These are phyloP conservation scores for Bradypus variegatus DNA, from an alignment of 2,797 vertebrate genomes.

Conservation along the genomic window DNA sequence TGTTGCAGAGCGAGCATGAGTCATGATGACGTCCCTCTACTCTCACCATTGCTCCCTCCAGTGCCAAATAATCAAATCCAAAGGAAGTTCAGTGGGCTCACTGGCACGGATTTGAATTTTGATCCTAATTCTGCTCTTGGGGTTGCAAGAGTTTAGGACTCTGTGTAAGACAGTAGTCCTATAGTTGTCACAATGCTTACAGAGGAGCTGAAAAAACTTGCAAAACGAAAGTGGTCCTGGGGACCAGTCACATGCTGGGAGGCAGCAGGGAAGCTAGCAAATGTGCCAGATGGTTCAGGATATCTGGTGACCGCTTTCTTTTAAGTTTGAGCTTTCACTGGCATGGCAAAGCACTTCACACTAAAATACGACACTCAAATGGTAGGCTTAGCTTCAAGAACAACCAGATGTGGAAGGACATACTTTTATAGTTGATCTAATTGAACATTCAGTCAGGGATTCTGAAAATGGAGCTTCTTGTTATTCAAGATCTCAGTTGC, in stretches of 20 bases:
- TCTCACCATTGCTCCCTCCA: constrained; percentile 86
- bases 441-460: constrained; percentile 93
- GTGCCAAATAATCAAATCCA: constrained; percentile 83
- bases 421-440: constrained; percentile 92
- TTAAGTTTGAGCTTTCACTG: constrained; percentile 92
- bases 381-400: constrained; percentile 93
- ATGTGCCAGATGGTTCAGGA: constrained; percentile 85
- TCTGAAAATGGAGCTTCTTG: constrained; percentile 94
- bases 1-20: constrained; percentile 83
- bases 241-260: constrained; percentile 91
- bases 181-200: constrained; percentile 91
- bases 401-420: constrained; percentile 92
- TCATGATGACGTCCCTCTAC: constrained; percentile 74
- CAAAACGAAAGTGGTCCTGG: constrained; percentile 92
- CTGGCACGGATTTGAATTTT: constrained; percentile 88
- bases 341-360: constrained; percentile 91
- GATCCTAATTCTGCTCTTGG: constrained; percentile 88
- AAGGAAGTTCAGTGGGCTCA: constrained; percentile 84
- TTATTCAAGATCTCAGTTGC: constrained; percentile 88
- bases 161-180: constrained; percentile 85
- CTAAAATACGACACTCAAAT: constrained; percentile 91
- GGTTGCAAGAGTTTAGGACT: constrained; percentile 89
- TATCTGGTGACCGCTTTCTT: constrained; percentile 91
- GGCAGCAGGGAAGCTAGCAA: constrained; percentile 88
- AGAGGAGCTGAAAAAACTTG: constrained; percentile 89